These are phyloP conservation scores for Nipponia nippon DNA, from an alignment of 2,113 vertebrate species.

Conservation along the genomic window DNA sequence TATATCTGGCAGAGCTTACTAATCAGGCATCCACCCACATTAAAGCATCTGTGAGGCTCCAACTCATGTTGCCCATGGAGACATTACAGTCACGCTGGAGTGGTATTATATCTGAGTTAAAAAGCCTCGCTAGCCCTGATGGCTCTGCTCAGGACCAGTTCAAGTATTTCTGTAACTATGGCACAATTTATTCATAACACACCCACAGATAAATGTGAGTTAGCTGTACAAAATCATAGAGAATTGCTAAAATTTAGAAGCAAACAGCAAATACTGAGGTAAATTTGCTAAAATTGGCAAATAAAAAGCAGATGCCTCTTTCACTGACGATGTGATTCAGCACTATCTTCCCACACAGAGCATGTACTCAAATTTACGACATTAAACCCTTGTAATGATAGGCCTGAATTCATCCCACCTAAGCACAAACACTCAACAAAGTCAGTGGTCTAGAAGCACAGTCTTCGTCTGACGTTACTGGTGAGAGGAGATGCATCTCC, in stretches of 20 bases:
- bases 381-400: not conserved
- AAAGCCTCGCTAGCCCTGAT: not conserved
- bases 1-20: not conserved
- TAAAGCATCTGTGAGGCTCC: slow-evolving; percentile 10
- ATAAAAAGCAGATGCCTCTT: not conserved
- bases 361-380: not conserved
- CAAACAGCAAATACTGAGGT: not conserved
- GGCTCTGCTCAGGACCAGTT: not conserved
- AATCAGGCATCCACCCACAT: slow-evolving; percentile 25
- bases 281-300: not conserved
- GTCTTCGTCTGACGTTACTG: not conserved
- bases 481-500: not conserved
- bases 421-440: not conserved
- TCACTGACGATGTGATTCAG: not conserved
- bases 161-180: not conserved
- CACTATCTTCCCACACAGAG: not conserved
- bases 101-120: not conserved
- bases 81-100: not conserved
- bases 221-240: not conserved
- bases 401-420: not conserved
- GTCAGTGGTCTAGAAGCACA: not conserved
- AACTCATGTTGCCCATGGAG: not conserved
- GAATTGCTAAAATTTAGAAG: not conserved
- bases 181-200: not conserved
- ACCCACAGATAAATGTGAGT: not conserved